Evolutionary conservation across 2,888 invertebrate genomes (phyloP), one percentile per base, ranked within the genome.

Genomic region (Himalopsyche anomala): DNA sequence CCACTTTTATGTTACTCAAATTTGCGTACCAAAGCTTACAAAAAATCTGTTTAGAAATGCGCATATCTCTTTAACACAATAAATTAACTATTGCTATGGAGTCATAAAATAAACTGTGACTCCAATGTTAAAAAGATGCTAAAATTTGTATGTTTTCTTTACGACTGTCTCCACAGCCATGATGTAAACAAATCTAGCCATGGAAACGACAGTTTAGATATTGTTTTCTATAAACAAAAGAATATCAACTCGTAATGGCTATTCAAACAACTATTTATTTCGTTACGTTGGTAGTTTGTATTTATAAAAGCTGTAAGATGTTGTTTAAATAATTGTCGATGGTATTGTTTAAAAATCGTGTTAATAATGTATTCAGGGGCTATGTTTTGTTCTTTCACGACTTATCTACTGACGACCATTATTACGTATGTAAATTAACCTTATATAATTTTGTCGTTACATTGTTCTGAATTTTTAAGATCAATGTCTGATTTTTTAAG

Each of bases 301-400:
- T 38, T 62, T 62, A 38, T 28, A 36, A 36, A 74, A 38, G 38
- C 15, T 36, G 36, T 74, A 28, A 74, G 36, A 8, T 38, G 74
- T 74, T 36, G 12, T 36, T 38, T 2, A 74, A 62, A 62, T n/a
- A n/a, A n/a, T 19, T 28, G 5, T 62, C 62, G 5, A n/a, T 8
- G 62, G 62, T 62, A 74, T 74, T 74, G 74, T 74, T 74, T 74
- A 74, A 38, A 74, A 74, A 74, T 74, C 74, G 74, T 74, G 74
- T 28, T 36, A 74, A 36, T 74, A 74, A 74, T 38, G 38, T 74
- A 38, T 74, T 74, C 74, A 74, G 36, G 36, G 36, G 38, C 74
- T 15, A 74, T 74, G 74, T 74, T 74, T 38, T 74, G 36, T 74
- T 38, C 74, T 38, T 74, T 38, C 74, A 74, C 74, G 74, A 74